Conservation (phyloP, 2,797 vertebrate species). For the Dryobates pubescens region DNA sequence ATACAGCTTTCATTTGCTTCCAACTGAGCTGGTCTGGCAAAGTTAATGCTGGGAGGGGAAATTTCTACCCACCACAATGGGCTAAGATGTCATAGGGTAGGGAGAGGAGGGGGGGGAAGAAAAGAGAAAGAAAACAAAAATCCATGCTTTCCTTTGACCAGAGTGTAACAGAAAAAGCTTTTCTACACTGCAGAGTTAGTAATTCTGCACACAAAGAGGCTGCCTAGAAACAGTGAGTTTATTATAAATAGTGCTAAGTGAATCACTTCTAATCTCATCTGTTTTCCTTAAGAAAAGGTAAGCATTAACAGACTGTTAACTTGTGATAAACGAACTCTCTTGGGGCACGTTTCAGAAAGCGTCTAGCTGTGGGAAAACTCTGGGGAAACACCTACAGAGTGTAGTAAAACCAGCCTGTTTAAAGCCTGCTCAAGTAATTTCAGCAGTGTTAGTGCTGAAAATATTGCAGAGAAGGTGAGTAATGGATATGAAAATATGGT, state of each 20-base stretch:
- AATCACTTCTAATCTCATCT: slow-evolving; percentile 2
- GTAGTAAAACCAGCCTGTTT: slow-evolving; percentile 23
- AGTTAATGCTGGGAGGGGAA: no score
- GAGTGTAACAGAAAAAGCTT: not conserved
- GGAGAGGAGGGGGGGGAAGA: no score
- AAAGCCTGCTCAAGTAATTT: slow-evolving; percentile 43
- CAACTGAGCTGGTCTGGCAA: no score
- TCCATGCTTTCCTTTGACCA: not conserved
- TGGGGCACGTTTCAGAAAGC: not conserved
- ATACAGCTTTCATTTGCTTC: no score
- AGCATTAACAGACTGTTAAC: not conserved
- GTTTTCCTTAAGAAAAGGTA: slow-evolving; percentile 35
- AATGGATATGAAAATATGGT: slow-evolving; percentile 58
- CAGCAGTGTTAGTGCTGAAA: slow-evolving; percentile 28
- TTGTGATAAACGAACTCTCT: not conserved
- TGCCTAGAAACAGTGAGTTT: not conserved
- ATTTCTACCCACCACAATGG: not conserved
- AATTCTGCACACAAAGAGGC: not conserved
- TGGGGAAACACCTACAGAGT: not conserved
- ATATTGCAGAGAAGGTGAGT: slow-evolving; percentile 21
- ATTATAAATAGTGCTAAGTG: not conserved
- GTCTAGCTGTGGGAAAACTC: slow-evolving; percentile 18
- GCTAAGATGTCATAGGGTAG: not conserved
- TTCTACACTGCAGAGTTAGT: not conserved
- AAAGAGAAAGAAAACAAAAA: not conserved